Conservation (phyloP, 2,888 invertebrate genomes). For the Agrochola lota region DNA sequence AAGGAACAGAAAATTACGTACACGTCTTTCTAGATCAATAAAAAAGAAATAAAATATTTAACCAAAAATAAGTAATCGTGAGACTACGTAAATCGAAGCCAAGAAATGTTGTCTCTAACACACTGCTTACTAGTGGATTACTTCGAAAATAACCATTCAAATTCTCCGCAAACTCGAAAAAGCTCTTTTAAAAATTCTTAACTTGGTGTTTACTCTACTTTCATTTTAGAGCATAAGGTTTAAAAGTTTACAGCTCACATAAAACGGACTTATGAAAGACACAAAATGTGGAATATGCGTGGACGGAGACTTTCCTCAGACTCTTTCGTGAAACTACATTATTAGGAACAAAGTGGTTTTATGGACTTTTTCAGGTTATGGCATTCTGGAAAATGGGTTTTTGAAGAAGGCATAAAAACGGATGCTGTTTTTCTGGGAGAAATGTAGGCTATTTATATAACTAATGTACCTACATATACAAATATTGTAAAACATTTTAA, state of each 20-base stretch:
- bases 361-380: constrained; percentile 12
- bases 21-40: background rate
- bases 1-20: too few relatives aligned
- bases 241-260: constrained; percentile 55
- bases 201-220: constrained; percentile 25
- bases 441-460: background rate
- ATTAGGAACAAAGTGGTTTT: constrained; percentile 44
- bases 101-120: background rate
- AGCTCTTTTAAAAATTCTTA: constrained; percentile 21
- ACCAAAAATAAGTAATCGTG: background rate
- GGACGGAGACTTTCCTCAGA: background rate
- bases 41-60: background rate
- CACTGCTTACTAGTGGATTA: background rate
- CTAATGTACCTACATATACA: too few relatives aligned
- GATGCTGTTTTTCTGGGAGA: background rate
- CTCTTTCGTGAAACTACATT: constrained; percentile 40
- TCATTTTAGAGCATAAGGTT: constrained; percentile 37
- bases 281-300: constrained; percentile 55
- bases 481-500: too few relatives aligned
- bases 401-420: background rate
- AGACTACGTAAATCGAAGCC: background rate
- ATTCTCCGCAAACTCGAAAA: background rate
- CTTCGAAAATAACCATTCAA: background rate
- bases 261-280: constrained; percentile 57
- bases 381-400: background rate